These are phyloP conservation scores for Ethmia dodecea DNA, from an alignment of 2,888 invertebrate species.

Conservation along the genomic window DNA sequence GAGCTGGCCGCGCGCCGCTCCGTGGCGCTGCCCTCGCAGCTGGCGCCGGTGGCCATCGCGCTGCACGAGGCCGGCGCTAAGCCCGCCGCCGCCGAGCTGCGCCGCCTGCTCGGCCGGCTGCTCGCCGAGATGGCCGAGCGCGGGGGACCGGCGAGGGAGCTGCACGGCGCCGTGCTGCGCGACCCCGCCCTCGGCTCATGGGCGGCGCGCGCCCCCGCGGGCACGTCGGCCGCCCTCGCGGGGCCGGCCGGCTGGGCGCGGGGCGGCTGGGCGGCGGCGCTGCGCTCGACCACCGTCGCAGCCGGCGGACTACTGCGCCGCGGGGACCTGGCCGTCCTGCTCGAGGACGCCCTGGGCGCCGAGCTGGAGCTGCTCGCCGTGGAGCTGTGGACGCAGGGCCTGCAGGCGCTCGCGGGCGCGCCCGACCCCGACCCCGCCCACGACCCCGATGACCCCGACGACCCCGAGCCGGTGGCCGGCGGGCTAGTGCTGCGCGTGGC, in stretches of 20 bases:
- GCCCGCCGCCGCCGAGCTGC: background rate
- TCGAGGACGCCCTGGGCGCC: conserved; percentile 85
- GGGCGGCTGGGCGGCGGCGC: conserved; percentile 27
- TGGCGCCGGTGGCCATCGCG: conserved; percentile 86
- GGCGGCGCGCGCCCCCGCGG: background rate
- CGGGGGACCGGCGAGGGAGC: background rate
- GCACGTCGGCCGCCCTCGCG: background rate
- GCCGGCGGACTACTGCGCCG: conserved; percentile 77
- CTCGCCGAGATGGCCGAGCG: background rate
- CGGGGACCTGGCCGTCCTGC: conserved; percentile 86
- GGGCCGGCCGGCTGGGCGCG: background rate
- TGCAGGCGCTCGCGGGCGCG: conserved; percentile 78
- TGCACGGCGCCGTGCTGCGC: background rate
- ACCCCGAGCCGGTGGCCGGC: background rate
- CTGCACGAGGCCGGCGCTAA: conserved; percentile 73
- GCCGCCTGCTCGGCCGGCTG: background rate
- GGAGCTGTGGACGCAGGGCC: conserved; percentile 50
- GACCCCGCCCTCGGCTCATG: background rate
- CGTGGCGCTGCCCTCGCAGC: conserved; percentile 82
- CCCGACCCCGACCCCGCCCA: conserved; percentile 66
- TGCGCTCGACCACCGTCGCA: conserved; percentile 77
- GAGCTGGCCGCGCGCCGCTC: conserved; percentile 74
- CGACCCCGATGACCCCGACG: conserved; percentile 11
- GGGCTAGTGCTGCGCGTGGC: background rate
- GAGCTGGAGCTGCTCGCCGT: conserved; percentile 85